A percentile compares a stretch with the other conserved stretches of the same genome.
These are phyloP conservation scores for Porites evermanni DNA, from an alignment of 92 coral and sea anemone species.

Conservation along the genomic window DNA sequence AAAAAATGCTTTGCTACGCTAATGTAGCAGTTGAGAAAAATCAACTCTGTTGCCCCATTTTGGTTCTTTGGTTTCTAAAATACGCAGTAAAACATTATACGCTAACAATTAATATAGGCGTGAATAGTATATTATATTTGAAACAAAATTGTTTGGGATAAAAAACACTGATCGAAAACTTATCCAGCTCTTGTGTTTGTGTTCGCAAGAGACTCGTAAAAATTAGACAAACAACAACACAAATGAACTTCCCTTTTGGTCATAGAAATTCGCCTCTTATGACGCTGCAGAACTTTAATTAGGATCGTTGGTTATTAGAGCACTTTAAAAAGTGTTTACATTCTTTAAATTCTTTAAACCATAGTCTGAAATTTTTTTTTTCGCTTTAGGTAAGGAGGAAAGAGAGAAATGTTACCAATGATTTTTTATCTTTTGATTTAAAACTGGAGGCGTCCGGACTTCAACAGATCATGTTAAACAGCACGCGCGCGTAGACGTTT, in stretches of 20 bases:
- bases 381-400: neutral
- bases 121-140: neutral
- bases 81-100: too few relatives aligned
- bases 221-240: neutral
- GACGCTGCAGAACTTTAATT: neutral
- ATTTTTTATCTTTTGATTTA: neutral
- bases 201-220: neutral
- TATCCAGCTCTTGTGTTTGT: neutral
- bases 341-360: neutral
- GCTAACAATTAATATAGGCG: neutral
- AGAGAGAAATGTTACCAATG: too few relatives aligned
- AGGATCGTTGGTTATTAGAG: too few relatives aligned
- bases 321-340: neutral
- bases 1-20: too few relatives aligned
- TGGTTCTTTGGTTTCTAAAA: too few relatives aligned
- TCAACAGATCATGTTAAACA: neutral
- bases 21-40: too few relatives aligned
- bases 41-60: too few relatives aligned
- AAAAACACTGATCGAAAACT: neutral
- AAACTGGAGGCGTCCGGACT: neutral
- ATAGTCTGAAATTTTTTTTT: neutral
- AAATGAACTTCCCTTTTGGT: neutral
- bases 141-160: neutral
- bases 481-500: neutral
- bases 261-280: neutral